These are phyloP conservation scores for Nasonovia ribisnigri DNA, from an alignment of 2,888 invertebrate genomes.

Conservation along the genomic window DNA sequence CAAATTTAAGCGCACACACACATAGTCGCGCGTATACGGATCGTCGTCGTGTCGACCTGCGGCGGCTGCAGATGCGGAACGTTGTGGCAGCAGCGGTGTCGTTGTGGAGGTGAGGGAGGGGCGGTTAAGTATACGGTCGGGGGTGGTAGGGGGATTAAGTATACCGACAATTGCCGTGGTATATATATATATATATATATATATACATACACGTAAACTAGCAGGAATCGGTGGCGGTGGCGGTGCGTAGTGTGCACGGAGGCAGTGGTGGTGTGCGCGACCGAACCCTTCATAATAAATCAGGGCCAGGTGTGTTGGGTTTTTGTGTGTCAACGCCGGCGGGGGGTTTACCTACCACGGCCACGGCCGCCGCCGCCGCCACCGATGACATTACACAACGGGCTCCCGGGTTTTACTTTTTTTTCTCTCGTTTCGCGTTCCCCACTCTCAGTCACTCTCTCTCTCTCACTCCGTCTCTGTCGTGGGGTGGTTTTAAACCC, in stretches of 20 bases:
- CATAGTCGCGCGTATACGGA: neutral
- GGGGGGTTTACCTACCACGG: conserved; percentile 62
- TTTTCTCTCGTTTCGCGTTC: conserved; percentile 7
- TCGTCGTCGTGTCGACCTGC: conserved; percentile 9
- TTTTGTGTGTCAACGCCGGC: conserved; percentile 65
- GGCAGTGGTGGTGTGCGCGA: conserved; percentile 6
- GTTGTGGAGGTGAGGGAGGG: conserved; percentile 4
- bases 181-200: neutral
- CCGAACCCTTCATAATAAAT: conserved; percentile 65
- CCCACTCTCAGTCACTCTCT: neutral
- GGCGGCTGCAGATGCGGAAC: conserved; percentile 34
- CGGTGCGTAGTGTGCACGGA: neutral
- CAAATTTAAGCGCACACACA: neutral
- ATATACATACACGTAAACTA: neutral
- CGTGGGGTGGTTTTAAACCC: conserved; percentile 60
- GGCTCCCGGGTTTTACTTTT: conserved; percentile 62
- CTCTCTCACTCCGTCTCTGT: neutral
- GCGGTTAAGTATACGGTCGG: neutral
- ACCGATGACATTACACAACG: conserved; percentile 64
- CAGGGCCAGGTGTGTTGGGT: conserved; percentile 63
- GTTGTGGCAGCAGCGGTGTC: neutral
- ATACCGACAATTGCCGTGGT: conserved; percentile 19
- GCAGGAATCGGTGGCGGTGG: neutral
- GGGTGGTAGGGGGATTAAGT: neutral
- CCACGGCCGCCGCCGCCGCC: conserved; percentile 34